Evolutionary conservation across 2,888 invertebrate species (phyloP).

Genomic region (Polylopha cassiicola): DNA sequence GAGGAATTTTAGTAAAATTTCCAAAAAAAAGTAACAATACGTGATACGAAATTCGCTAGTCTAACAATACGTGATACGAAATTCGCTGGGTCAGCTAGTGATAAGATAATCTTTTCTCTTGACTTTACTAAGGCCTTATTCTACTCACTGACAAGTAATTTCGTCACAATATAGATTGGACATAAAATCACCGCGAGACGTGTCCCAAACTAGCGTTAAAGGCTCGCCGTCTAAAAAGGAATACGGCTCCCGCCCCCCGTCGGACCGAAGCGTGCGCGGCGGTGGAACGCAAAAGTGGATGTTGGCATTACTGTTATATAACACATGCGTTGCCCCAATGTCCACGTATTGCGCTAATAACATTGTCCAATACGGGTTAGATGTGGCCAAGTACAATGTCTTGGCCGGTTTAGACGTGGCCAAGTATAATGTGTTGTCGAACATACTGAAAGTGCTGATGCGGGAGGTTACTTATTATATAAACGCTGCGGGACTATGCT

Average conservation of each 20-base stretch:
- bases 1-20: too few species aligned
- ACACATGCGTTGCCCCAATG: constrained; percentile 64
- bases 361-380: constrained; percentile 62
- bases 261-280: constrained; percentile 28
- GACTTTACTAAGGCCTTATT: not conserved
- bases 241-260: constrained; percentile 24
- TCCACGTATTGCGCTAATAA: constrained; percentile 61
- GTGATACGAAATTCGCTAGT: too few species aligned
- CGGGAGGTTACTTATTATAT: constrained; percentile 49
- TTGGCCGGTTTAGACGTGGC: constrained; percentile 62
- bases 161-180: constrained; percentile 10
- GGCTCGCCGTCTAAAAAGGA: constrained; percentile 27
- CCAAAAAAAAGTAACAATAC: too few species aligned
- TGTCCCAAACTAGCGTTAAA: not conserved
- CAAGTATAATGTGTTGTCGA: constrained; percentile 55
- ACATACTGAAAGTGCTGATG: constrained; percentile 52
- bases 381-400: constrained; percentile 63
- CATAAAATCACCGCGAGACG: constrained; percentile 4
- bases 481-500: constrained; percentile 54
- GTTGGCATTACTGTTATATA: constrained; percentile 61
- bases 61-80: too few species aligned
- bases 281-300: constrained; percentile 57
- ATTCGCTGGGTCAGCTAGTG: too few species aligned
- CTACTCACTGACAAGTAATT: not conserved
- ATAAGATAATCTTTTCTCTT: too few species aligned